Conservation (phyloP, 2,797 vertebrate species). For the Crocodylus rhombifer region DNA sequence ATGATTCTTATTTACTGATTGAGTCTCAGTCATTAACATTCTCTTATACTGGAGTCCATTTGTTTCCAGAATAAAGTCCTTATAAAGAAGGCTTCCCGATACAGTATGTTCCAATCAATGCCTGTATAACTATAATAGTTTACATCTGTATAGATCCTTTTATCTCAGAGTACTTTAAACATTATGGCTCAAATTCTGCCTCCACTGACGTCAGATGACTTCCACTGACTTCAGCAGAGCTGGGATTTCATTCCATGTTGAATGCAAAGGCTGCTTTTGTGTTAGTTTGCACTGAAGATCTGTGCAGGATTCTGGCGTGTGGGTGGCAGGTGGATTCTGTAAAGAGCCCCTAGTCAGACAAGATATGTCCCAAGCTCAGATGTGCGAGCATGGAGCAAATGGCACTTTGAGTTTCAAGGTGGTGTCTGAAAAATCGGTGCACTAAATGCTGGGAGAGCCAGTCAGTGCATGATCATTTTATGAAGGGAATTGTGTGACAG, state of each 20-base stretch:
- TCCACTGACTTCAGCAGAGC: rapidly evolving
- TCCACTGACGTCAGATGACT: rapidly evolving
- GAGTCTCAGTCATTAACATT: rapidly evolving
- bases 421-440: no score
- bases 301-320: no score
- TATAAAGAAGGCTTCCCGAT: neutral
- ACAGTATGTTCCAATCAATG: neutral
- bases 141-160: neutral
- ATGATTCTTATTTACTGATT: neutral
- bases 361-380: no score
- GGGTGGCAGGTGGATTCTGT: no score
- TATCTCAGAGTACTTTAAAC: slow-evolving; percentile 4
- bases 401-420: no score
- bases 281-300: rapidly evolving
- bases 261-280: rapidly evolving
- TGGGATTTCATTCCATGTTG: rapidly evolving
- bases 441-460: no score
- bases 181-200: rapidly evolving
- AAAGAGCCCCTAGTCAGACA: no score
- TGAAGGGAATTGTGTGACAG: no score
- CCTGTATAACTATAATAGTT: slow-evolving; percentile 11
- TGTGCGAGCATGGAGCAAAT: no score
- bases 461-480: no score
- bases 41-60: neutral
- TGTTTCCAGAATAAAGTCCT: neutral